Evolutionary conservation across 2,888 invertebrate genomes (phyloP).

Genomic region (Brassicogethes aeneus): DNA sequence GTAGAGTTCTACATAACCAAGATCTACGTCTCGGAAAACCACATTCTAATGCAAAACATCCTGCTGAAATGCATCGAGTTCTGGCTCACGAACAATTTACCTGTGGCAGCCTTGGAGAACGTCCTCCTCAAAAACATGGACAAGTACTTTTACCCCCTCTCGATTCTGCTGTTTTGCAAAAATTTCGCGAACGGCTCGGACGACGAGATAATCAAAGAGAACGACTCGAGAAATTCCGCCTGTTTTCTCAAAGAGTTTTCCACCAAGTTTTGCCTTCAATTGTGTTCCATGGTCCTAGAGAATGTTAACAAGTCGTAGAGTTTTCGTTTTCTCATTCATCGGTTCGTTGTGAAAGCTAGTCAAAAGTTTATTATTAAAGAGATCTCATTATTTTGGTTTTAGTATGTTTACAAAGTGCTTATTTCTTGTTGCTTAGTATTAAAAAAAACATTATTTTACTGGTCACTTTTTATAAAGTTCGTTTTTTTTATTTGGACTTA

Average conservation of each 20-base stretch:
- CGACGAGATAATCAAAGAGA: constrained; percentile 28
- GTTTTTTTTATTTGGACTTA: too few species aligned
- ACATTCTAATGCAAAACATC: constrained; percentile 42
- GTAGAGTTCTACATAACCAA: constrained; percentile 39
- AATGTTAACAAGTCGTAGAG: constrained; percentile 37
- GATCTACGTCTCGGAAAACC: constrained; percentile 38
- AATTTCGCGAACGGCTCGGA: constrained; percentile 36
- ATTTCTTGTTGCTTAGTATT: too few species aligned
- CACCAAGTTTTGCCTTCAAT: constrained; percentile 41
- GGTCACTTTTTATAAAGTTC: too few species aligned
- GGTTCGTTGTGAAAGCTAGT: not conserved
- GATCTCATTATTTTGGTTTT: constrained; percentile 15
- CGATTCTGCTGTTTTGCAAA: constrained; percentile 40
- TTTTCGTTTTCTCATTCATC: too few species aligned
- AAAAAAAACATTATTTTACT: too few species aligned
- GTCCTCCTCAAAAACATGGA: constrained; percentile 40
- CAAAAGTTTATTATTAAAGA: constrained; percentile 4
- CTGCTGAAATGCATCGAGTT: constrained; percentile 40
- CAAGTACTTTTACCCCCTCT: constrained; percentile 41
- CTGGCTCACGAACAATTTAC: constrained; percentile 37
- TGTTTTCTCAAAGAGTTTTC: constrained; percentile 40
- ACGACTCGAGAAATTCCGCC: constrained; percentile 31
- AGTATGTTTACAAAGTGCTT: constrained; percentile 8
- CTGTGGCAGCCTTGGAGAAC: constrained; percentile 36
- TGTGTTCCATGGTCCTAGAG: constrained; percentile 41